Evolutionary conservation across 2,113 vertebrate species (phyloP).

Genomic region (Agapornis roseicollis): DNA sequence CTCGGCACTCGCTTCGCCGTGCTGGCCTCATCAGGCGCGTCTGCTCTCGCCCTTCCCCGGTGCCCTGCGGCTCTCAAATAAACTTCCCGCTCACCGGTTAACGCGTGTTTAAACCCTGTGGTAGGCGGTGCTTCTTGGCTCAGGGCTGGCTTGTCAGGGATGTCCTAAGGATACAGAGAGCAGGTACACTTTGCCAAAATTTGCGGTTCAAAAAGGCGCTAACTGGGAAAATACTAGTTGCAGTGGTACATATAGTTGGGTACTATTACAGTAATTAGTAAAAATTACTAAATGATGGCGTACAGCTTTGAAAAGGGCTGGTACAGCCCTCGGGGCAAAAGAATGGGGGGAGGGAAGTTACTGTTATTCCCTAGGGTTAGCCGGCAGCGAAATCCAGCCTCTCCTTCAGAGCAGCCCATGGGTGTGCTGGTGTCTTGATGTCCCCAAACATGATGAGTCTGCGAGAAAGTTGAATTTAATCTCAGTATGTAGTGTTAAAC

Average conservation of each 20-base stretch:
- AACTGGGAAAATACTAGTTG: neutral
- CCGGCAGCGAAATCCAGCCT: neutral
- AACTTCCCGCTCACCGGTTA: no score
- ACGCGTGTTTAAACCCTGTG: neutral
- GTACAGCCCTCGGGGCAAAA: no score
- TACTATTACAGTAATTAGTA: neutral
- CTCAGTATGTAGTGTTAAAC: neutral
- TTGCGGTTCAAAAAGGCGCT: neutral
- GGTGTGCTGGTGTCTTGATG: neutral
- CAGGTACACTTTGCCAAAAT: rapidly evolving
- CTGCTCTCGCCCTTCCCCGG: rapidly evolving
- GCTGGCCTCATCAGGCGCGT: rapidly evolving
- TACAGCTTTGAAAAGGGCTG: neutral
- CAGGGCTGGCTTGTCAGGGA: no score
- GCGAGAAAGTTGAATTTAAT: neutral
- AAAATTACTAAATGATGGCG: neutral
- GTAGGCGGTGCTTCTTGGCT: no score
- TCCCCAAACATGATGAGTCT: neutral
- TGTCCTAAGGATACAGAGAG: rapidly evolving
- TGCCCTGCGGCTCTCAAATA: neutral
- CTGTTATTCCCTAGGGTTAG: no score
- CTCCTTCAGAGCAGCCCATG: neutral
- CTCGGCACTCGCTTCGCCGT: neutral
- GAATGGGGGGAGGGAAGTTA: rapidly evolving
- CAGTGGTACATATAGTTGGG: neutral